Evolutionary conservation across 2,888 invertebrate genomes (phyloP).

Genomic region (Neoitamus cyanurus): DNA sequence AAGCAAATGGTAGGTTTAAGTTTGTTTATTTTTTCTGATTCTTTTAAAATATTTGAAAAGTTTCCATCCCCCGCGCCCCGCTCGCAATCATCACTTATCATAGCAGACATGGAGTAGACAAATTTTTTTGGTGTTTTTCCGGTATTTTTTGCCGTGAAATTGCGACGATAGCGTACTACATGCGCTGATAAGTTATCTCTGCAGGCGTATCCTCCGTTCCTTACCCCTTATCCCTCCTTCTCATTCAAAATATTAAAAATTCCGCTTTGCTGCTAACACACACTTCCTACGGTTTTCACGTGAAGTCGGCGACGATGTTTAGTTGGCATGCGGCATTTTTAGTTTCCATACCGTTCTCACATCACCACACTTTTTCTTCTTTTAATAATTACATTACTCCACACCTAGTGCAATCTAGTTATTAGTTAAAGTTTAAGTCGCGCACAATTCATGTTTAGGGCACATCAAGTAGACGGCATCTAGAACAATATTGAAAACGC

Average conservation of each 20-base stretch:
- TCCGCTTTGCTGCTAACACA: constrained; percentile 50
- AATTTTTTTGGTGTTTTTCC: not conserved
- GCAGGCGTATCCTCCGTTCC: not conserved
- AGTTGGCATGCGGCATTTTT: constrained; percentile 51
- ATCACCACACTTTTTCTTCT: constrained; percentile 10
- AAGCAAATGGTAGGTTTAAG: constrained; percentile 73
- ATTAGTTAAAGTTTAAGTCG: not conserved
- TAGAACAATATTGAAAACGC: too few species aligned
- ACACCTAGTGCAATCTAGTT: not conserved
- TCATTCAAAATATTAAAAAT: constrained; percentile 49
- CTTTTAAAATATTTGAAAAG: not conserved
- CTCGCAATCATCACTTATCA: not conserved
- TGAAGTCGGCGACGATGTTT: constrained; percentile 29
- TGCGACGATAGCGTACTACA: not conserved
- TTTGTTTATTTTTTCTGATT: constrained; percentile 54
- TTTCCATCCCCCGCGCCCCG: not conserved
- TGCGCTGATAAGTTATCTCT: not conserved
- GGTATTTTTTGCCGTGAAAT: not conserved
- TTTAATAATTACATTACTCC: not conserved
- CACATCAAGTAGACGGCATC: too few species aligned
- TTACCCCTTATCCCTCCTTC: not conserved
- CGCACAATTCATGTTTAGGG: too few species aligned
- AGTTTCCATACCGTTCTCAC: constrained; percentile 46
- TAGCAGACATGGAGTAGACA: not conserved
- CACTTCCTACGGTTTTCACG: constrained; percentile 11